A percentile compares a stretch with the other conserved stretches of the same genome.
phyloP scores from a whole-genome alignment of 1,140 invertebrate genomes.

The Rhagoletis pomonella region DNA sequence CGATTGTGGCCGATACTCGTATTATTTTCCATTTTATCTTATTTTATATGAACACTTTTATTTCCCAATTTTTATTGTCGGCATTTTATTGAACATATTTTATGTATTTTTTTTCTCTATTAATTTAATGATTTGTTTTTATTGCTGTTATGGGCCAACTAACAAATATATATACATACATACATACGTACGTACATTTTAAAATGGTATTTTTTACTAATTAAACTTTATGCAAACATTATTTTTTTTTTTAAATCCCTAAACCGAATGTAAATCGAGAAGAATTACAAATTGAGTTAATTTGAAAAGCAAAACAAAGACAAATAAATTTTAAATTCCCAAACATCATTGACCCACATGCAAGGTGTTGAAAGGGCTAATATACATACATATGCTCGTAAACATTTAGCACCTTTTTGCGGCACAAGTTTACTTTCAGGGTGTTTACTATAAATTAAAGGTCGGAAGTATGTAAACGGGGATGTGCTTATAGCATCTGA shows the following conservation, averaged over 20 bases:
- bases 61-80: neutral
- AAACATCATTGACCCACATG: neutral
- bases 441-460: neutral
- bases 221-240: neutral
- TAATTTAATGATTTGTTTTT: neutral
- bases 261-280: no score
- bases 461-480: neutral
- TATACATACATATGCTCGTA: neutral
- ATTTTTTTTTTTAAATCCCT: neutral
- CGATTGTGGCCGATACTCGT: neutral
- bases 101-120: neutral
- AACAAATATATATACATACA: neutral
- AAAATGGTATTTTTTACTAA: neutral
- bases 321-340: neutral
- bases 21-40: neutral
- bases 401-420: neutral
- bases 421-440: no score
- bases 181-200: neutral
- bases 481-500: no score
- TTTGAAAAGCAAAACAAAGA: neutral
- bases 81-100: neutral
- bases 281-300: neutral
- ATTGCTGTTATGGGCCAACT: neutral
- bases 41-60: no score
- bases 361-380: neutral